These are phyloP conservation scores for Mechanitis mazaeus DNA, from an alignment of 2,888 invertebrate species.

Conservation along the genomic window DNA sequence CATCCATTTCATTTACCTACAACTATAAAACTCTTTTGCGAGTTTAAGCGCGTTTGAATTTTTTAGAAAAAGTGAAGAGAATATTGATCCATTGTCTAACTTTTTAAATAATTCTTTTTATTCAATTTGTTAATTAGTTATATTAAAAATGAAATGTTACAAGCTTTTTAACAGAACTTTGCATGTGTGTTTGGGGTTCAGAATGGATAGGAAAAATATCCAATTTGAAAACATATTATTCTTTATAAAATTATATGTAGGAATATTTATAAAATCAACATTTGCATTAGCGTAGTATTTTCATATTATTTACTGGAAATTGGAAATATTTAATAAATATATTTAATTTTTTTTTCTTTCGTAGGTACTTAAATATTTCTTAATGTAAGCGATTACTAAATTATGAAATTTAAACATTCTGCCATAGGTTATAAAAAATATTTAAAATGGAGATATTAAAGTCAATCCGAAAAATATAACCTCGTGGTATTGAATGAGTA, in stretches of 20 bases:
- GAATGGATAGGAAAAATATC: too few species aligned
- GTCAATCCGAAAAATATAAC: background rate
- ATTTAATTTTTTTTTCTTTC: too few species aligned
- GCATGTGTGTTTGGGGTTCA: too few species aligned
- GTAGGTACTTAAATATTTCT: too few species aligned
- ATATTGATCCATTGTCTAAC: conserved; percentile 54
- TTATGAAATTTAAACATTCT: too few species aligned
- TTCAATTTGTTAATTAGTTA: conserved; percentile 23
- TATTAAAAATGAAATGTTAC: conserved; percentile 6
- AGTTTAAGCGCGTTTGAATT: conserved; percentile 64
- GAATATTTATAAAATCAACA: too few species aligned
- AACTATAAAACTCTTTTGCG: background rate
- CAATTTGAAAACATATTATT: too few species aligned
- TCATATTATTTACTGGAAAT: too few species aligned
- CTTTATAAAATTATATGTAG: too few species aligned
- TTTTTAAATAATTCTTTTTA: conserved; percentile 47
- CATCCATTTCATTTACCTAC: background rate
- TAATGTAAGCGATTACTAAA: too few species aligned
- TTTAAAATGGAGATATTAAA: background rate
- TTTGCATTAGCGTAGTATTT: too few species aligned
- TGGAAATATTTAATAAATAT: too few species aligned
- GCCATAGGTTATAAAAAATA: background rate
- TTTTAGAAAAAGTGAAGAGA: conserved; percentile 56
- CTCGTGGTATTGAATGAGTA: background rate
- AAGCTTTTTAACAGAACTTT: conserved; percentile 2